Evolutionary conservation across 2,113 vertebrate genomes (phyloP), one percentile per base, ranked within the genome.

Genomic region (Poicephalus gulielmi): DNA sequence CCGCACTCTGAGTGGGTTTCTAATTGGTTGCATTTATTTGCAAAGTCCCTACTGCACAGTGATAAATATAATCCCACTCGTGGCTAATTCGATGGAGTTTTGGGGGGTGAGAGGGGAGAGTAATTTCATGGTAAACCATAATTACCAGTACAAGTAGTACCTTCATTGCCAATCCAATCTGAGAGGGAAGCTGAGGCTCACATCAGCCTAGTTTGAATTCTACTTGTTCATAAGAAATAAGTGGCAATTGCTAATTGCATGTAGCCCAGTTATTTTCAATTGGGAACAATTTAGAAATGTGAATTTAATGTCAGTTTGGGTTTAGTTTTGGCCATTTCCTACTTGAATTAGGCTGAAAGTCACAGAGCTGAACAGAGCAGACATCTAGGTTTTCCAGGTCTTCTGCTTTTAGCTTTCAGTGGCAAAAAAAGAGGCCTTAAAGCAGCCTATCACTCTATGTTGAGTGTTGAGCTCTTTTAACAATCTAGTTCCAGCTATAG

Each of bases 71-170:
- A 97, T 95, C 87, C 64, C 91, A 80, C 97, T 98, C 97, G 59
- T 69, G 88, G 97, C 92, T 97, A 97, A 98, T 97, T 98, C 22
- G 25, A 89, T 79, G 94, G 7, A 83, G 91, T 90, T 76, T 31
- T 4, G 12, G 39, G 71, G 89, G 76, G 30, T 20, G 35, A 78
- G 90, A 69, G 90, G 85, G 82, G 64, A 93, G 46, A 76, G 95
- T 96, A 98, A 98, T 98, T 98, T 97, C 69, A 98, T 93, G 98
- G 97, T 97, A 95, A 98, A 97, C 98, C 98, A 97, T 98, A 98
- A 98, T 98, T 98, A 98, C 98, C 11, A 64, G 95, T 87, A 98
- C 97, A 97, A 93, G 91, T 95, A 97, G 92, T 96, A 95, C 96
- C 97, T 97, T 97, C 97, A 98, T 97, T 98, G 93, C 95, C 96